Conservation (phyloP, 1,140 invertebrate genomes). For the Achroia grisella region DNA sequence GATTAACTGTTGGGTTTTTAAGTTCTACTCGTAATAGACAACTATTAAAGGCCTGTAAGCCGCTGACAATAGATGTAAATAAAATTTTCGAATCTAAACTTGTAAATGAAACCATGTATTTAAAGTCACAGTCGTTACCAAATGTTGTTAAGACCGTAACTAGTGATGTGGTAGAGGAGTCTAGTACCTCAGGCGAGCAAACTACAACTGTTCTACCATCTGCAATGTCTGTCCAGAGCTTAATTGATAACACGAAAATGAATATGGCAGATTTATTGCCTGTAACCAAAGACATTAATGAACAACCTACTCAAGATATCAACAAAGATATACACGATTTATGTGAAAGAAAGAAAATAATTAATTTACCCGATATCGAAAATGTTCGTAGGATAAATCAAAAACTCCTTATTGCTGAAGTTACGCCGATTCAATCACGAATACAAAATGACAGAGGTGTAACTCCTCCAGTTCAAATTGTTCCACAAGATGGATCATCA, state of each 20-base stretch:
- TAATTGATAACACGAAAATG: conserved; percentile 17
- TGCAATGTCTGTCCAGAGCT: conserved; percentile 24
- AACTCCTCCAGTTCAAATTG: not conserved
- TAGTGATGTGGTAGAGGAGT: not conserved
- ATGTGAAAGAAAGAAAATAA: conserved; percentile 31
- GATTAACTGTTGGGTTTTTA: conserved; percentile 43
- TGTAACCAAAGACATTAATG: not conserved
- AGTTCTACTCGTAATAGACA: conserved; percentile 36
- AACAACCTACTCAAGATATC: not conserved
- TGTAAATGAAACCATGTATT: conserved; percentile 33
- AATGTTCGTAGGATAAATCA: conserved; percentile 38
- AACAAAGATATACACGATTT: not conserved
- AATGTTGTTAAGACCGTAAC: not conserved
- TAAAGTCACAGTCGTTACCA: conserved; percentile 14
- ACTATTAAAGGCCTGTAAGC: conserved; percentile 43
- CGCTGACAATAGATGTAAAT: conserved; percentile 49
- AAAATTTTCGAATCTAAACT: conserved; percentile 55
- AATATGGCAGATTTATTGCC: conserved; percentile 6
- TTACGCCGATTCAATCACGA: conserved; percentile 26
- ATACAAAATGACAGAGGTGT: not conserved
- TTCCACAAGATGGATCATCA: not conserved
- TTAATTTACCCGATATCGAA: conserved; percentile 37
- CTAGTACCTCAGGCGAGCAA: not conserved
- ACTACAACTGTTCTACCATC: conserved; percentile 20
- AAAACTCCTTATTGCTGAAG: conserved; percentile 35